A percentile compares a stretch with the other conserved stretches of the same genome.
Evolutionary conservation across 1,140 invertebrate genomes (phyloP).

Genomic region (Anagrus nilaparvatae): DNA sequence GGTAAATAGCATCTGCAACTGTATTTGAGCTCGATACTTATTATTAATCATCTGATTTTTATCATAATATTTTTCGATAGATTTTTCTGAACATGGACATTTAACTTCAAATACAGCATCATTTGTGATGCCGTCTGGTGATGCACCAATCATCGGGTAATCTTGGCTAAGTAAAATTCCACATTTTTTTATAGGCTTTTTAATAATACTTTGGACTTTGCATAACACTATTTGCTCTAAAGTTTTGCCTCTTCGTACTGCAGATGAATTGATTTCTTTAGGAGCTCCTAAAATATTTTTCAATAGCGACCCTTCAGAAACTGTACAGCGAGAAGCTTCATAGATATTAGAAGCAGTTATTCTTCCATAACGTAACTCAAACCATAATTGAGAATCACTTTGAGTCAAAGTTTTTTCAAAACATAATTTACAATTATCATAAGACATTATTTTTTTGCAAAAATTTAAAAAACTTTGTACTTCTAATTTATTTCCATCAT

Average conservation of each 20-base stretch:
- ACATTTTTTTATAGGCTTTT: constrained; percentile 7
- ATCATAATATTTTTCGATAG: constrained; percentile 32
- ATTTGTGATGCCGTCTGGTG: constrained; percentile 39
- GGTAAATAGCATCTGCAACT: constrained; percentile 40
- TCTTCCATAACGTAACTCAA: constrained; percentile 23
- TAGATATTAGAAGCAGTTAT: no score
- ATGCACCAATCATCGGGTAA: constrained; percentile 28
- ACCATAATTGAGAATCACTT: constrained; percentile 19
- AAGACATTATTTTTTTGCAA: no score
- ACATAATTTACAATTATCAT: constrained; percentile 6
- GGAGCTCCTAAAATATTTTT: constrained; percentile 21
- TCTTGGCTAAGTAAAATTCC: constrained; percentile 16
- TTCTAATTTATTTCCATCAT: no score
- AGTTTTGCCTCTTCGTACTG: constrained; percentile 16
- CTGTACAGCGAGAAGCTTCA: constrained; percentile 25
- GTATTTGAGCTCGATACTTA: no score
- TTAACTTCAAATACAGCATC: constrained; percentile 42
- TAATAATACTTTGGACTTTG: constrained; percentile 7
- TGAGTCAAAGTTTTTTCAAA: no score
- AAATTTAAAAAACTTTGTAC: no score
- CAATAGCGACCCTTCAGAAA: constrained; percentile 15
- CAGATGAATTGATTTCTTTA: constrained; percentile 18
- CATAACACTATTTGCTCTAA: no score
- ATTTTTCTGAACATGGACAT: constrained; percentile 34
- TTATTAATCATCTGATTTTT: constrained; percentile 14